A percentile compares a stretch with the other conserved stretches of the same genome.
Conservation (phyloP, 2,888 invertebrate genomes). For the Lasioglossum vierecki region DNA sequence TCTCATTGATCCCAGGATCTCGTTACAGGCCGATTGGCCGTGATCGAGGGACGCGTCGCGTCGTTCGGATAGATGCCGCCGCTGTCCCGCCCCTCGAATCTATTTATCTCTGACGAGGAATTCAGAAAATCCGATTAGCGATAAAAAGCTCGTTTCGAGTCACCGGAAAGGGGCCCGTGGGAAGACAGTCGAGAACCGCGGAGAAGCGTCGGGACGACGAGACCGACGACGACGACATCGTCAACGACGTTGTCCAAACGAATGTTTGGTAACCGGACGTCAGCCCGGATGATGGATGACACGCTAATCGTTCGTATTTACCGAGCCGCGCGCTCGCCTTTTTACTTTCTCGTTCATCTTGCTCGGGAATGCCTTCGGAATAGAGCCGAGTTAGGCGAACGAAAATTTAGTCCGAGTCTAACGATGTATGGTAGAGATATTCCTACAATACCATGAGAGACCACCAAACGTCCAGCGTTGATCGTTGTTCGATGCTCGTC, state of each 20-base stretch:
- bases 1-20: conserved; percentile 57
- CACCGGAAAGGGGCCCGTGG: conserved; percentile 32
- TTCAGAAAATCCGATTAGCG: conserved; percentile 67
- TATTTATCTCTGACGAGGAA: conserved; percentile 59
- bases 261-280: conserved; percentile 73
- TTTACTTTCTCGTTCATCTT: conserved; percentile 58
- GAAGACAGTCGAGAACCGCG: not conserved
- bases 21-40: conserved; percentile 44
- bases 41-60: conserved; percentile 35
- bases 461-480: not conserved
- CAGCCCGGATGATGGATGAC: conserved; percentile 78
- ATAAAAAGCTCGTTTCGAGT: conserved; percentile 67
- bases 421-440: not conserved
- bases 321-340: conserved; percentile 60
- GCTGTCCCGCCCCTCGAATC: not conserved
- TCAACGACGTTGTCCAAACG: conserved; percentile 64
- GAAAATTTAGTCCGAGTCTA: conserved; percentile 33
- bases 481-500: not conserved
- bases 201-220: not conserved
- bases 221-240: conserved; percentile 34
- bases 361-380: conserved; percentile 30
- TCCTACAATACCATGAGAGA: not conserved
- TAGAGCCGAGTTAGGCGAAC: conserved; percentile 26
- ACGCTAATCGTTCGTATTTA: conserved; percentile 80
- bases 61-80: conserved; percentile 16